phyloP scores from a whole-genome alignment of 1,140 invertebrate species.

The Microvelia longipes region DNA sequence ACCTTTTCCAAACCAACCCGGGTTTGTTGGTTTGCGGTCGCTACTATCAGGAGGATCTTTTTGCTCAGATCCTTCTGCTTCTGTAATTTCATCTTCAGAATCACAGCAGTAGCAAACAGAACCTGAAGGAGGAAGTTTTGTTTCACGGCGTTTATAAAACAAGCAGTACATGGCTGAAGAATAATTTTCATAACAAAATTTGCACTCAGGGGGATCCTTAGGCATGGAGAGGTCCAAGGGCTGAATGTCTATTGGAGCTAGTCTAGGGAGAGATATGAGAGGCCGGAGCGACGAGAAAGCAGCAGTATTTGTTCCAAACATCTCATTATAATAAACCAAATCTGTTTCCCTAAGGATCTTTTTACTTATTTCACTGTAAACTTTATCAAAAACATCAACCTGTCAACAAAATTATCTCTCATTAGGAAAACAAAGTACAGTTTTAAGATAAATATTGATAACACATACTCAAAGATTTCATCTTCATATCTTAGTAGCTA shows the following conservation, averaged over 20 bases:
- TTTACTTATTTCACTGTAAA: slow-evolving; percentile 15
- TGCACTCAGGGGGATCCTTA: slow-evolving; percentile 9
- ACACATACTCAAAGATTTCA: no score
- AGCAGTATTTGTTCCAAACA: no score
- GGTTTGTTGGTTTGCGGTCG: slow-evolving; percentile 32
- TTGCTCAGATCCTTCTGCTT: slow-evolving; percentile 11
- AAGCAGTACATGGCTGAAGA: slow-evolving; percentile 8
- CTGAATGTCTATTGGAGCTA: slow-evolving; percentile 5
- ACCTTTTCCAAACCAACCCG: slow-evolving; percentile 49
- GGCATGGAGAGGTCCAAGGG: slow-evolving; percentile 18
- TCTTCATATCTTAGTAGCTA: no score
- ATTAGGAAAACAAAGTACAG: no score
- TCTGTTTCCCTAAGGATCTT: slow-evolving; percentile 35
- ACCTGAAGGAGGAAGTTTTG: slow-evolving; percentile 13
- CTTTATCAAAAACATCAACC: slow-evolving; percentile 15
- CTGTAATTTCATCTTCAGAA: slow-evolving; percentile 29
- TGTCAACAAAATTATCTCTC: slow-evolving; percentile 10
- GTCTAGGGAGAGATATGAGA: no score
- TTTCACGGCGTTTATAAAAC: slow-evolving; percentile 16
- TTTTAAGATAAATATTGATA: no score
- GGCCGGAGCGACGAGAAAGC: no score
- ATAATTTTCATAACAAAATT: slow-evolving; percentile 15
- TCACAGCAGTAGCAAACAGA: slow-evolving; percentile 39
- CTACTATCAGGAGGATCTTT: slow-evolving; percentile 16
- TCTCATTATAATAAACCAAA: slow-evolving; percentile 26